Evolutionary conservation across 2,797 vertebrate species (phyloP).

Genomic region (Lepilemur septentrionalis): DNA sequence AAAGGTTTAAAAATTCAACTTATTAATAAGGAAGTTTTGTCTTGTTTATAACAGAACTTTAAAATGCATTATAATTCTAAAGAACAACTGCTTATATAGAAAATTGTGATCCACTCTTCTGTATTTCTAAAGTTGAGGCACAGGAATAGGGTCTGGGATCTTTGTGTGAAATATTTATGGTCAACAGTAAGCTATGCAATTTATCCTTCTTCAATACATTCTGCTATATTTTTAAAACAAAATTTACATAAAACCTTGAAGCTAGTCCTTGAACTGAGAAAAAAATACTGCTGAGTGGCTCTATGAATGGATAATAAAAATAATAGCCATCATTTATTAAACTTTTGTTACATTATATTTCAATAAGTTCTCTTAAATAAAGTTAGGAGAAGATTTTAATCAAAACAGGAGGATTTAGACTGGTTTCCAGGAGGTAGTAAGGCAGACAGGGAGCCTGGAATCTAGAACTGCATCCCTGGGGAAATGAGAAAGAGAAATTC

Average conservation of each 20-base stretch:
- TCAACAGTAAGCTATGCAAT: background rate
- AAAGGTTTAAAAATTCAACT: background rate
- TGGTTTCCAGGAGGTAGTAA: background rate
- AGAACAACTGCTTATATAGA: background rate
- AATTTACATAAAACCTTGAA: constrained; percentile 16
- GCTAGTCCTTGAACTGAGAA: background rate
- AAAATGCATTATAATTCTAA: background rate
- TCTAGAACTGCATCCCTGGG: background rate
- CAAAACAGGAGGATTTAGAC: background rate
- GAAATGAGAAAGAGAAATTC: background rate
- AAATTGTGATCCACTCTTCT: background rate
- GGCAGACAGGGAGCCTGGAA: background rate
- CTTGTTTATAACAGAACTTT: background rate
- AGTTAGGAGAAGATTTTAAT: background rate
- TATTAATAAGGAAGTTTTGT: background rate
- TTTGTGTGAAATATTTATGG: background rate
- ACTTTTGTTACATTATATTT: constrained; percentile 23
- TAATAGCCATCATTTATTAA: constrained; percentile 61
- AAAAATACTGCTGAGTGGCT: constrained; percentile 19
- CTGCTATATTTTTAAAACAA: background rate
- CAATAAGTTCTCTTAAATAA: constrained; percentile 38
- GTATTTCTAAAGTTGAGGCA: constrained; percentile 27
- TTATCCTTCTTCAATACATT: constrained; percentile 13
- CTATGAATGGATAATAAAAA: constrained; percentile 52
- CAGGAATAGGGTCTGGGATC: background rate